Evolutionary conservation across 1,140 invertebrate species (phyloP).

Genomic region (Macrocentrus cingulum): DNA sequence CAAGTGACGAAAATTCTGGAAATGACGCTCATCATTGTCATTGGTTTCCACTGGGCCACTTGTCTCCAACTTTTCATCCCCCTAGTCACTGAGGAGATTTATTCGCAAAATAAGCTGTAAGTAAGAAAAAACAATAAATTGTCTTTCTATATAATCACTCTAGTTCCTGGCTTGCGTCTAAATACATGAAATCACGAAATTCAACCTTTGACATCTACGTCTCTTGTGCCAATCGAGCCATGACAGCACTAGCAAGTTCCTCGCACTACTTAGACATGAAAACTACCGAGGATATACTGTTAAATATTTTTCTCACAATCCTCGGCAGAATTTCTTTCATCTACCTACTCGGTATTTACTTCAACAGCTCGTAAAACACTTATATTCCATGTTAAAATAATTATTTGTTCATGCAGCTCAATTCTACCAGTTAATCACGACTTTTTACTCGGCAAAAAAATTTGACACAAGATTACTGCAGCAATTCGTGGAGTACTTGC

Average conservation of each 20-base stretch:
- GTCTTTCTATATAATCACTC: no score
- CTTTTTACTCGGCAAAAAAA: conserved; percentile 35
- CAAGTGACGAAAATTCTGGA: conserved; percentile 40
- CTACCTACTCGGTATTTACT: conserved; percentile 41
- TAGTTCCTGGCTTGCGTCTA: conserved; percentile 47
- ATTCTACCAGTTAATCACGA: conserved; percentile 37
- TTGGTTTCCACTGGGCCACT: conserved; percentile 45
- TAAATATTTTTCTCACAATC: conserved; percentile 43
- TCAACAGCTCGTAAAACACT: background rate
- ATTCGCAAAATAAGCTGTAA: conserved; percentile 21
- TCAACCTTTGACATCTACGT: conserved; percentile 39
- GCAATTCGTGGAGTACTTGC: conserved; percentile 47
- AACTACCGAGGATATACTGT: conserved; percentile 44
- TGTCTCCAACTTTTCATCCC: conserved; percentile 50
- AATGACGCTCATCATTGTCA: conserved; percentile 32
- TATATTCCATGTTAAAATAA: background rate
- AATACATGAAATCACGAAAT: conserved; percentile 32
- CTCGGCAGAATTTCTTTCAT: conserved; percentile 45
- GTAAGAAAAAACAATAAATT: no score
- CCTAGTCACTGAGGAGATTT: conserved; percentile 22
- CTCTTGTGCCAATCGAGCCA: conserved; percentile 44
- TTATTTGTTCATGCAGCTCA: no score
- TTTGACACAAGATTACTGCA: conserved; percentile 36
- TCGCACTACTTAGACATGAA: conserved; percentile 40
- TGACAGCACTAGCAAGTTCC: conserved; percentile 40